Percentiles rank a stretch among this genome's conserved stretches.
Conservation (phyloP, 1,140 invertebrate genomes). For the Cotesia glomerata region DNA sequence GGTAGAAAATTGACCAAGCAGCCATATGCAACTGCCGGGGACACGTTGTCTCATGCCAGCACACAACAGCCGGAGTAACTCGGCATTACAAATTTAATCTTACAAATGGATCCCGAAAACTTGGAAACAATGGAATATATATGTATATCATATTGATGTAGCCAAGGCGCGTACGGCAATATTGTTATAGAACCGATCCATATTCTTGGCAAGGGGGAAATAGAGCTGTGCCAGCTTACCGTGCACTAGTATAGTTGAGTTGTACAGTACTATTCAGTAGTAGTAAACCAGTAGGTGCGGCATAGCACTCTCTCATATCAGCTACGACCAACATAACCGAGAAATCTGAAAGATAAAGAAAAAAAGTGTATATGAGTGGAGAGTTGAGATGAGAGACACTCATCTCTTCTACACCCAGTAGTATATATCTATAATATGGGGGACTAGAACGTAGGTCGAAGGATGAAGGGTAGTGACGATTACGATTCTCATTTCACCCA, state of each 20-base stretch:
- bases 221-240: constrained; percentile 4
- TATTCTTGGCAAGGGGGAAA: constrained; percentile 47
- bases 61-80: constrained; percentile 27
- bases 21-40: constrained; percentile 57
- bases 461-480: constrained; percentile 5
- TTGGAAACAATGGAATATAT: constrained; percentile 66
- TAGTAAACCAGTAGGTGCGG: background rate
- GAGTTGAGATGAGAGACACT: background rate
- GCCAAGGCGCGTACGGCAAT: constrained; percentile 57
- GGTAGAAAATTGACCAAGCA: constrained; percentile 54
- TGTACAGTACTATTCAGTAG: background rate
- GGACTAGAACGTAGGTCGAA: background rate
- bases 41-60: constrained; percentile 17
- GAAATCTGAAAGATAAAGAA: background rate
- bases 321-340: background rate
- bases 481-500: constrained; percentile 13
- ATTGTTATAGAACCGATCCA: constrained; percentile 62
- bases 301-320: background rate
- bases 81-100: constrained; percentile 66
- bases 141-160: constrained; percentile 38
- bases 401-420: too few relatives aligned
- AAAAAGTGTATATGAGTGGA: background rate
- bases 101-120: constrained; percentile 65
- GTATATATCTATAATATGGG: too few relatives aligned
- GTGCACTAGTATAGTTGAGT: background rate